These are phyloP conservation scores for Heterohyrax brucei DNA, from an alignment of 2,797 vertebrate genomes.

Conservation along the genomic window DNA sequence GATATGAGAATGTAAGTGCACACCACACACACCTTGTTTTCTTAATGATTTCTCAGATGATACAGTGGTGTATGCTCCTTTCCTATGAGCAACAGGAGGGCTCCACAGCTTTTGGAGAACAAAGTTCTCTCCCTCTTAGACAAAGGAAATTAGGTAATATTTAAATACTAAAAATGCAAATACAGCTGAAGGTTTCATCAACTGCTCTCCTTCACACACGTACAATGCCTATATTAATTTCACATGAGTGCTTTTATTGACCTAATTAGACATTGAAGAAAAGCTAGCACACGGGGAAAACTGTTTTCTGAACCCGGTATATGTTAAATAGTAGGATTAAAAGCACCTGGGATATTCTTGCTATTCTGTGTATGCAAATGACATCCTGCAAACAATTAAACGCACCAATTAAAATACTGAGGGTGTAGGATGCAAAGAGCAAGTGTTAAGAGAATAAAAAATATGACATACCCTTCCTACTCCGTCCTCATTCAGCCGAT, in stretches of 20 bases:
- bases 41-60: slow-evolving; percentile 51
- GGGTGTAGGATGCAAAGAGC: slow-evolving; percentile 65
- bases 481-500: slow-evolving; percentile 19
- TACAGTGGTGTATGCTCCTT: neutral
- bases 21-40: neutral
- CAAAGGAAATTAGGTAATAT: slow-evolving; percentile 35
- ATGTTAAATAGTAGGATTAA: slow-evolving; percentile 62
- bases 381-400: slow-evolving; percentile 76
- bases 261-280: slow-evolving; percentile 65
- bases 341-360: slow-evolving; percentile 80
- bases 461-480: slow-evolving; percentile 33
- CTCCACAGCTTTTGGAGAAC: slow-evolving; percentile 35
- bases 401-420: slow-evolving; percentile 62
- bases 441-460: slow-evolving; percentile 66
- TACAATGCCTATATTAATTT: slow-evolving; percentile 64
- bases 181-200: slow-evolving; percentile 43
- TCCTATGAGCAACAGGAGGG: slow-evolving; percentile 83
- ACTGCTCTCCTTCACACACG: slow-evolving; percentile 47
- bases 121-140: slow-evolving; percentile 28
- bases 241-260: slow-evolving; percentile 51
- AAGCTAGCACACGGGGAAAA: slow-evolving; percentile 69
- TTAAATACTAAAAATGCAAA: slow-evolving; percentile 32
- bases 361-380: slow-evolving; percentile 81
- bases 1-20: neutral
- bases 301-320: slow-evolving; percentile 67